These are phyloP conservation scores for Pardalotus punctatus DNA, from an alignment of 2,113 vertebrate genomes.

Conservation along the genomic window DNA sequence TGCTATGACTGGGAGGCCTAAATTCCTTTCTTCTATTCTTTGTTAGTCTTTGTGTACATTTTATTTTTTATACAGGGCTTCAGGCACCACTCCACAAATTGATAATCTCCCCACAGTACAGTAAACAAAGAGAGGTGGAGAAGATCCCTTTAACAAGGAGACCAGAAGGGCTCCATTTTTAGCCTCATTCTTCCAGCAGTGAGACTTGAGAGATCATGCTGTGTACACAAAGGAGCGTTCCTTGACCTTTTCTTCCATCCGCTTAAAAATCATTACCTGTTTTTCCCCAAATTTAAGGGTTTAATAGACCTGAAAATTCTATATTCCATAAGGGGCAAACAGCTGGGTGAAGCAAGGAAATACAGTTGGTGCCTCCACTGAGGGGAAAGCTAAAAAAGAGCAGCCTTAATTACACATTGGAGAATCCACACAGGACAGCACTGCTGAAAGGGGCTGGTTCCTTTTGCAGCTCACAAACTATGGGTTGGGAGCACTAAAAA, in stretches of 20 bases:
- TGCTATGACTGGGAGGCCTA: background rate
- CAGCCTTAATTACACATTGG: background rate
- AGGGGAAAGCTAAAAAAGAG: background rate
- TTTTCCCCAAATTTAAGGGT: background rate
- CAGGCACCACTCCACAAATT: slow-evolving; percentile 30
- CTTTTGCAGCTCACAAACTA: background rate
- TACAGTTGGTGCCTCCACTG: accelerated
- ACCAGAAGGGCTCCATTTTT: background rate
- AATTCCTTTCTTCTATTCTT: slow-evolving; percentile 30
- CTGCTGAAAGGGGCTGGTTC: background rate
- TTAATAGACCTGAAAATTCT: background rate
- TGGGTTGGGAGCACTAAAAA: background rate
- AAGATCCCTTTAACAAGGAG: slow-evolving; percentile 10
- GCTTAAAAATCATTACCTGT: background rate
- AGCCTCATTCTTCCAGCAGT: background rate
- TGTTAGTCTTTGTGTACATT: background rate
- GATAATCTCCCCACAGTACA: background rate
- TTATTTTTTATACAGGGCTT: slow-evolving; percentile 29
- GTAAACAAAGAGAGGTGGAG: slow-evolving; percentile 14
- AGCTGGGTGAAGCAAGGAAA: background rate
- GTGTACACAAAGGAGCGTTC: background rate
- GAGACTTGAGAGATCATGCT: background rate
- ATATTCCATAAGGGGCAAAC: background rate
- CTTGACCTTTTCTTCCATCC: background rate
- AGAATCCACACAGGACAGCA: background rate